phyloP scores from a whole-genome alignment of 2,797 vertebrate genomes.

The Poecilia velifera region DNA sequence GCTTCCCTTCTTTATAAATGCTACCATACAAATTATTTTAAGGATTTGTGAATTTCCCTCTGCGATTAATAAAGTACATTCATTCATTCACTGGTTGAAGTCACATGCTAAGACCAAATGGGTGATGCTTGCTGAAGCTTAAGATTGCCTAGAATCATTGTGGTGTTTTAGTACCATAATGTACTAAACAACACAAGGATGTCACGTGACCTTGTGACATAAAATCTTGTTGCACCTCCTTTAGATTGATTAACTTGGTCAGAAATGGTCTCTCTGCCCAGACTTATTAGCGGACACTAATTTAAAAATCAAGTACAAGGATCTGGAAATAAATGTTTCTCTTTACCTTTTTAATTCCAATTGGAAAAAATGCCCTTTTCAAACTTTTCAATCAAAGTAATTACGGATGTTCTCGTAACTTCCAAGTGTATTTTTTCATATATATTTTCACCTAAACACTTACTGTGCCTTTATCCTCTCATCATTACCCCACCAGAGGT shows the following conservation, averaged over 20 bases:
- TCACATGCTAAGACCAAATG: background rate
- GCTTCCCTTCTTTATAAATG: background rate
- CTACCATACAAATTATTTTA: too few species aligned
- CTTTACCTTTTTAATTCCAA: background rate
- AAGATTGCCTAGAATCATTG: background rate
- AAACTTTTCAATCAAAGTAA: background rate
- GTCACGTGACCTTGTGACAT: background rate
- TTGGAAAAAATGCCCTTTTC: background rate
- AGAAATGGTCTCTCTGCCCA: background rate
- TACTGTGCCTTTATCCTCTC: conserved; percentile 38
- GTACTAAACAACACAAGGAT: too few species aligned
- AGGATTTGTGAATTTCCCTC: too few species aligned
- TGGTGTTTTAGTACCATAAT: background rate
- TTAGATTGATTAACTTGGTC: background rate
- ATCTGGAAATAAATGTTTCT: background rate
- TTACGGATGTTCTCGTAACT: background rate
- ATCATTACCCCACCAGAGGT: conserved; percentile 58
- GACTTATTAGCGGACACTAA: background rate
- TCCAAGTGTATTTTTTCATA: background rate
- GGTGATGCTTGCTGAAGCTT: background rate
- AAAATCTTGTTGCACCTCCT: background rate
- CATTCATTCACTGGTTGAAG: background rate
- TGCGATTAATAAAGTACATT: too few species aligned
- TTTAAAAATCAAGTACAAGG: background rate
- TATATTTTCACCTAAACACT: conserved; percentile 16